Evolutionary conservation across 2,113 vertebrate species (phyloP).

Genomic region (Lasiurus borealis): DNA sequence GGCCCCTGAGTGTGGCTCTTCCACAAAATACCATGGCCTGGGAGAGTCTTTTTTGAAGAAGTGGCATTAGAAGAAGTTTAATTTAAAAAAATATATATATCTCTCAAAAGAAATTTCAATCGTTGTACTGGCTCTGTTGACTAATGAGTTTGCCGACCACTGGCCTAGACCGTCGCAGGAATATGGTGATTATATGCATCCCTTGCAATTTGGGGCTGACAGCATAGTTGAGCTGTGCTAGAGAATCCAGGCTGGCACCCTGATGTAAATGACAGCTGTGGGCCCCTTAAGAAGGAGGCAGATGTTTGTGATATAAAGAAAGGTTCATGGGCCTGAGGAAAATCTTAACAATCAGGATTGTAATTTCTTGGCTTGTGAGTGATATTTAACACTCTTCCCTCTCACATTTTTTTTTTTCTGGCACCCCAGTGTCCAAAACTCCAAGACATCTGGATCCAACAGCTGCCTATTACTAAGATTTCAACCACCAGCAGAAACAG

Average conservation of each 20-base stretch:
- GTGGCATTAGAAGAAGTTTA: too few species aligned
- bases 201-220: conserved; percentile 72
- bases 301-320: conserved; percentile 27
- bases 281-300: conserved; percentile 27
- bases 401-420: neutral
- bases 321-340: neutral
- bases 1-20: too few species aligned
- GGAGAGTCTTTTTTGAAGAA: too few species aligned
- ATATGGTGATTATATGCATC: conserved; percentile 79
- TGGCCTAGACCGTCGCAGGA: conserved; percentile 40
- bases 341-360: neutral
- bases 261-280: conserved; percentile 48
- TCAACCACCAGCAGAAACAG: neutral
- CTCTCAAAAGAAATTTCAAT: too few species aligned
- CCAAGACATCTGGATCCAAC: neutral
- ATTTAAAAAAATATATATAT: too few species aligned
- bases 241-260: conserved; percentile 28
- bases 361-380: conserved; percentile 26
- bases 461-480: neutral
- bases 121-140: too few species aligned
- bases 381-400: neutral
- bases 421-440: neutral
- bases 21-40: too few species aligned
- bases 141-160: too few species aligned
- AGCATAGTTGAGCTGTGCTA: conserved; percentile 68